Percentiles rank a stretch among this genome's conserved stretches.
Conservation (phyloP, 2,113 vertebrate species). For the Sylvilagus bachmani region DNA sequence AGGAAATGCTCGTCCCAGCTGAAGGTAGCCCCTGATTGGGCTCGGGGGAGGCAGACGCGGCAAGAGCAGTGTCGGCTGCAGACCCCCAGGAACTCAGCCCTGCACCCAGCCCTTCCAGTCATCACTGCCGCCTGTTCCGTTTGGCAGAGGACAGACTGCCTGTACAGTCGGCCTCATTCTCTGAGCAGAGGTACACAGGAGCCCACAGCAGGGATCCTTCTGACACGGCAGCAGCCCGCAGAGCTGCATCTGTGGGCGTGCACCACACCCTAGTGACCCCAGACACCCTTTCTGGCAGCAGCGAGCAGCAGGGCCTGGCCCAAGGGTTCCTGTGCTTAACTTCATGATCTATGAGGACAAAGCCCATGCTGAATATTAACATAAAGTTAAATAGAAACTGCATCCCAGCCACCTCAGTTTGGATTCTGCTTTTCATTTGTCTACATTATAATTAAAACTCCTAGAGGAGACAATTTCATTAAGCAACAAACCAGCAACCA, state of each 20-base stretch:
- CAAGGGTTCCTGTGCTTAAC: not conserved
- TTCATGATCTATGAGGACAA: not conserved
- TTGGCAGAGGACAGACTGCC: not conserved
- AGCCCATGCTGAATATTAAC: not conserved
- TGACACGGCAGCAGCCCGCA: not conserved
- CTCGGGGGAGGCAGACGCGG: not conserved
- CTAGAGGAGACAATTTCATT: constrained; percentile 42
- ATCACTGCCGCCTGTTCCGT: not conserved
- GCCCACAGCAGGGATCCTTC: not conserved
- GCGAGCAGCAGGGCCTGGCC: not conserved
- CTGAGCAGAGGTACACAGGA: not conserved
- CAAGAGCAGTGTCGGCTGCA: not conserved
- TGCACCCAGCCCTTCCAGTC: not conserved
- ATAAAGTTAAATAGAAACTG: constrained; percentile 1
- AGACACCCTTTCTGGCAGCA: not conserved
- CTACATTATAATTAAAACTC: constrained; percentile 10
- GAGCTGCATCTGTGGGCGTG: not conserved
- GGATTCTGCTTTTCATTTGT: constrained; percentile 1
- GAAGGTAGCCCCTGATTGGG: not conserved
- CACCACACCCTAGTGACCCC: not conserved
- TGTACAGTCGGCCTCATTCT: not conserved
- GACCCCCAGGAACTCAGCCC: not conserved
- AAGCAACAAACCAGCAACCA: constrained; percentile 36
- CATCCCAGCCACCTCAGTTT: not conserved
- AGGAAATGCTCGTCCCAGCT: not conserved